Conservation (phyloP, 2,113 vertebrate genomes). For the Phoxinus phoxinus region DNA sequence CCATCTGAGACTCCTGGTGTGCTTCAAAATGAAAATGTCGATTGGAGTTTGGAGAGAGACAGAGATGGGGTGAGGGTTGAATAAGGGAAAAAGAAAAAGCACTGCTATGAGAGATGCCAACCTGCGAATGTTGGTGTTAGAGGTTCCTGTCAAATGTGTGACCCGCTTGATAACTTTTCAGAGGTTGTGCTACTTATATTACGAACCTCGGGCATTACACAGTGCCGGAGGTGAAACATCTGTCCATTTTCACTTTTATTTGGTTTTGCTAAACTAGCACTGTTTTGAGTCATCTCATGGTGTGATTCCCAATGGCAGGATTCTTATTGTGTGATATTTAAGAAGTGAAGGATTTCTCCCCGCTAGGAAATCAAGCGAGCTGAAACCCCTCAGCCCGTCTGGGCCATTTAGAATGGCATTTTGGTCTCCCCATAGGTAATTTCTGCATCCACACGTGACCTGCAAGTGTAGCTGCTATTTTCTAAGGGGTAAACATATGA, state of each 20-base stretch:
- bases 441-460: neutral
- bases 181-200: neutral
- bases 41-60: conserved; percentile 15
- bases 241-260: conserved; percentile 19
- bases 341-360: conserved; percentile 26
- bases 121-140: conserved; percentile 4
- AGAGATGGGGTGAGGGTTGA: neutral
- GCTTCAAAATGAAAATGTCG: conserved; percentile 53
- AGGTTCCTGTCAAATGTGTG: neutral
- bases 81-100: neutral
- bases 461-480: neutral
- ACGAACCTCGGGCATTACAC: neutral
- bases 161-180: neutral
- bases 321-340: conserved; percentile 7
- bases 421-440: conserved; percentile 8
- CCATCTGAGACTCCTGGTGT: conserved; percentile 44
- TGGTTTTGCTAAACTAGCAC: conserved; percentile 4
- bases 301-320: conserved; percentile 24
- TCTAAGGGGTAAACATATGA: conserved; percentile 35
- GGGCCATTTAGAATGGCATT: conserved; percentile 10
- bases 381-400: conserved; percentile 2
- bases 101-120: neutral
- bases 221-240: neutral
- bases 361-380: conserved; percentile 19
- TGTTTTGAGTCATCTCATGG: neutral